Conservation (phyloP, 2,113 vertebrate species). For the Bufo bufo region DNA sequence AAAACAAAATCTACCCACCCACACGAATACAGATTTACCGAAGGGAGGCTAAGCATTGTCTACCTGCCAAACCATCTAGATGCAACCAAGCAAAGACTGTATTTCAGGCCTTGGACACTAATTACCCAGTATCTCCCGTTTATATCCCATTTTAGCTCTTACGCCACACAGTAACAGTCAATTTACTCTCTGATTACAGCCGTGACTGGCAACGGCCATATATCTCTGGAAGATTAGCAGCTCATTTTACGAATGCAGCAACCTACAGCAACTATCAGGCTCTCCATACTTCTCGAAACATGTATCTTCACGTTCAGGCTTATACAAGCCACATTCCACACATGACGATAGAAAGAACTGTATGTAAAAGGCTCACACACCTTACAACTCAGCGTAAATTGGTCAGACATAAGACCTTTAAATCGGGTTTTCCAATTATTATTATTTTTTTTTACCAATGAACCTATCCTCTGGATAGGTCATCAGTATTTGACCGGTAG, state of each 20-base stretch:
- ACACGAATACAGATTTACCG: not conserved
- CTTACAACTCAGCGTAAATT: no score
- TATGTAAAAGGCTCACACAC: not conserved
- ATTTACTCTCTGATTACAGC: not conserved
- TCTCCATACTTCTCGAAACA: conserved; percentile 29
- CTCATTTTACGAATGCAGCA: no score
- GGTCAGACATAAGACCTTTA: no score
- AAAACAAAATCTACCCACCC: not conserved
- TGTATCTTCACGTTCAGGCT: conserved; percentile 19
- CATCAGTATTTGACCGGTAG: no score
- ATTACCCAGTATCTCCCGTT: not conserved
- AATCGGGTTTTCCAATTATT: no score
- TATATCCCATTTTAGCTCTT: not conserved
- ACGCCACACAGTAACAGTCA: not conserved
- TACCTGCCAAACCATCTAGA: conserved; percentile 26
- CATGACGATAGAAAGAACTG: not conserved
- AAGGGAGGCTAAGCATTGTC: not conserved
- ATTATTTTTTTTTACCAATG: no score
- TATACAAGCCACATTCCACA: conserved; percentile 31
- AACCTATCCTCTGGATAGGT: no score
- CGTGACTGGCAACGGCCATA: not conserved
- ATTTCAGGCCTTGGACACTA: not conserved
- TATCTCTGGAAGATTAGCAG: not conserved
- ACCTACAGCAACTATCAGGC: not conserved
- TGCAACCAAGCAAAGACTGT: not conserved